These are phyloP conservation scores for Idaea aversata DNA, from an alignment of 2,888 invertebrate genomes.

Conservation along the genomic window DNA sequence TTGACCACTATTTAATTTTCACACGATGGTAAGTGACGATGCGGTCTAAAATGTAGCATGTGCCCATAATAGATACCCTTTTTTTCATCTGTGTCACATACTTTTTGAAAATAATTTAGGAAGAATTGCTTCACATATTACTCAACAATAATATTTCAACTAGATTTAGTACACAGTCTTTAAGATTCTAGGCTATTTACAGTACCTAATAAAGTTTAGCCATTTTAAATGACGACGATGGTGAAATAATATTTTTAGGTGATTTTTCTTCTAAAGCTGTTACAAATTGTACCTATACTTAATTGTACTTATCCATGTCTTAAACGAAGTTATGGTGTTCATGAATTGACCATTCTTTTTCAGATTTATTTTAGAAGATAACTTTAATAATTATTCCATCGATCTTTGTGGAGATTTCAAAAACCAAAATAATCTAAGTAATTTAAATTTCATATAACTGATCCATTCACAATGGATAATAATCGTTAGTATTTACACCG, in stretches of 20 bases:
- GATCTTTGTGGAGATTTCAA: neutral
- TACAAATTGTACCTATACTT: constrained; percentile 1
- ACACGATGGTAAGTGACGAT: no score
- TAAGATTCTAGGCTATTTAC: constrained; percentile 74
- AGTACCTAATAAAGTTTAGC: constrained; percentile 39
- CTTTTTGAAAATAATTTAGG: neutral
- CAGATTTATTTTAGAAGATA: neutral
- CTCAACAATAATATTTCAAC: constrained; percentile 9
- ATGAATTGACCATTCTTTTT: neutral
- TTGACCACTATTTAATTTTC: no score
- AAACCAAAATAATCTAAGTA: neutral
- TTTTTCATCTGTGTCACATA: neutral
- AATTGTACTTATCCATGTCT: neutral
- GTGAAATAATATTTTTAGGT: constrained; percentile 31
- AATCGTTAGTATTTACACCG: constrained; percentile 32
- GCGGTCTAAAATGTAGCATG: no score
- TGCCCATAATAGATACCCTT: no score
- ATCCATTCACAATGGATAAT: constrained; percentile 43
- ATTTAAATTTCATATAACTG: neutral
- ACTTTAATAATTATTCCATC: neutral
- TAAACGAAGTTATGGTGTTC: neutral
- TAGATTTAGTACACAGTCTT: constrained; percentile 71
- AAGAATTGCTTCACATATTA: neutral
- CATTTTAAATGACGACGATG: constrained; percentile 62
- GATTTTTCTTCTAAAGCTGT: constrained; percentile 7